Base-by-base conservation (phyloP, 1,140 invertebrate species). In the Phymorhynchus buccinoides region DNA sequence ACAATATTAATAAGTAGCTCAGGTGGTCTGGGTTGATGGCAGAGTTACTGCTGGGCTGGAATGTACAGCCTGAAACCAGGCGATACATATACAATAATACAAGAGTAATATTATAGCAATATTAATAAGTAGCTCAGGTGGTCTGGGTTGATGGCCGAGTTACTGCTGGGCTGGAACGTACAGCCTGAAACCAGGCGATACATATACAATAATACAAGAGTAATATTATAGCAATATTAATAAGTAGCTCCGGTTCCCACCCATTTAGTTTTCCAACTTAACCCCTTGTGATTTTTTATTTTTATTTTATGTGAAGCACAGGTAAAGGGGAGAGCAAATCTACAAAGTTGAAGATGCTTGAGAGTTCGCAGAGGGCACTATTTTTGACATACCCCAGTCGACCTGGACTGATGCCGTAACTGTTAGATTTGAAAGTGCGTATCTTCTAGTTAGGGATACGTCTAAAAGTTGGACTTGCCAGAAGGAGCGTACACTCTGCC, bases 91-190 rank as follows among this genome's bases (percentile, higher is more conserved):
- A n/a, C n/a, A n/a, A n/a, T n/a, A n/a, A n/a, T n/a, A n/a, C n/a
- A n/a, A n/a, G n/a, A n/a, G n/a, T n/a, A n/a, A n/a, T n/a, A n/a
- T n/a, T n/a, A n/a, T n/a, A n/a, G n/a, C n/a, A n/a, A n/a, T n/a
- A n/a, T n/a, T n/a, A n/a, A n/a, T n/a, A 99, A 99, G 92, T 99
- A 99, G 14, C 97, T 98, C 79, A 99, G 93, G 93, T 99, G 98
- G 95, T 99, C 98, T 41, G 98, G 96, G 93, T 97, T 97, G 83
- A 93, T 88, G 30, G 90, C 88, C 0, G 92, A 93, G 78, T 92
- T 90, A 81, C 91, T 91, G 89, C 92, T 93, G 14, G 92, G 92
- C 85, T 93, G 92, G 88, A 93, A 93, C 44, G 92, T 93, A 84
- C 89, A 87, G 44, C 92, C 91, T 92, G 86, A 81, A 90, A 89